These are phyloP conservation scores for Camptogramma bilineatum DNA, from an alignment of 2,888 invertebrate genomes.

Conservation along the genomic window DNA sequence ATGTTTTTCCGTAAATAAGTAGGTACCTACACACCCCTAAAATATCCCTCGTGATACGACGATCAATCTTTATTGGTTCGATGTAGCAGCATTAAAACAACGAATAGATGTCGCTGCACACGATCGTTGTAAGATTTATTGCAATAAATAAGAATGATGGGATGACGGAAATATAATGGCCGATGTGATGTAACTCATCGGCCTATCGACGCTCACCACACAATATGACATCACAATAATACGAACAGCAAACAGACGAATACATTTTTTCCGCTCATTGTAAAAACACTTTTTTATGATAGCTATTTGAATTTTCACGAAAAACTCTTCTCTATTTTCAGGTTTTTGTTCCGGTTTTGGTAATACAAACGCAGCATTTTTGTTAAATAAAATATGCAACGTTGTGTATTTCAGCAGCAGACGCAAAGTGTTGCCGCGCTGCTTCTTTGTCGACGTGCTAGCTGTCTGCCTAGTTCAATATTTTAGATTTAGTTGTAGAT, in stretches of 20 bases:
- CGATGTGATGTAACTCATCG: constrained; percentile 3
- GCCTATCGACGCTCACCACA: constrained; percentile 1
- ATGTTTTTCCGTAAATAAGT: neutral
- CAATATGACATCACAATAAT: neutral
- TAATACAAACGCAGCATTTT: constrained; percentile 1
- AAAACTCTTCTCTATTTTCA: neutral
- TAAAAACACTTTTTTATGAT: neutral
- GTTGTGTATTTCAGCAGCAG: neutral
- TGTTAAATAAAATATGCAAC: constrained; percentile 9
- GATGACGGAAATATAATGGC: neutral
- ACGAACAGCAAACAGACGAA: neutral
- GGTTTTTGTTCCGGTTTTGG: constrained; percentile 3
- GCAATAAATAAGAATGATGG: constrained; percentile 6
- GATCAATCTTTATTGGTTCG: constrained; percentile 23
- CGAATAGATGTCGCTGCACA: neutral
- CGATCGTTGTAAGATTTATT: constrained; percentile 5
- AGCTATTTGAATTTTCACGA: neutral
- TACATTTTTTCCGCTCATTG: neutral
- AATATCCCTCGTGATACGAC: constrained; percentile 5
- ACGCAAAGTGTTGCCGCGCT: neutral
- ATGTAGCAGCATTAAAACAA: neutral
- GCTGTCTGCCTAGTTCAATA: neutral
- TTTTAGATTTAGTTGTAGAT: neutral
- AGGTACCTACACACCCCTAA: too few species aligned
- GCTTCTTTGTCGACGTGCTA: neutral